Conservation (phyloP, 2,888 invertebrate species). For the Dusona sp. region DNA sequence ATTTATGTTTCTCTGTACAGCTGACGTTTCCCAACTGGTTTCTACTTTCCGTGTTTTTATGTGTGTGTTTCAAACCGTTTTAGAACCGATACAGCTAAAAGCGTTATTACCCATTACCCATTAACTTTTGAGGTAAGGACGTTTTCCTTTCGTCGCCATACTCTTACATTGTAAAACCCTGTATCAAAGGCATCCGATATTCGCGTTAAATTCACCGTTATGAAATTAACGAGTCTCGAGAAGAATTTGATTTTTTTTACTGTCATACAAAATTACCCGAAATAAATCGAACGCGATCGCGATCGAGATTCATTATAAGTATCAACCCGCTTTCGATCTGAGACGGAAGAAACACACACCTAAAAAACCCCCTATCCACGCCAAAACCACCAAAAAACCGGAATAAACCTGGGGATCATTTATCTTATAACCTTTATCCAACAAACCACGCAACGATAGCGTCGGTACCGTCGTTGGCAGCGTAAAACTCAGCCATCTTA, state of each 20-base stretch:
- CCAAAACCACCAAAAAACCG: conserved; percentile 89
- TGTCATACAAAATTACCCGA: conserved; percentile 12
- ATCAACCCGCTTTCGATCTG: conserved; percentile 80
- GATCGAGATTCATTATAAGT: background rate
- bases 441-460: conserved; percentile 90
- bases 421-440: conserved; percentile 91
- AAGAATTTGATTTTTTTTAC: background rate
- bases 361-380: conserved; percentile 88
- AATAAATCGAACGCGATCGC: conserved; percentile 14
- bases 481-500: conserved; percentile 88
- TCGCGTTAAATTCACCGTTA: conserved; percentile 9
- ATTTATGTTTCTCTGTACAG: conserved; percentile 22
- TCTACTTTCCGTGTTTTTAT: conserved; percentile 9
- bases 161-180: conserved; percentile 67
- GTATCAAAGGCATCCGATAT: conserved; percentile 48
- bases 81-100: conserved; percentile 19
- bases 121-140: conserved; percentile 56
- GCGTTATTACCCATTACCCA: conserved; percentile 32
- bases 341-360: conserved; percentile 86
- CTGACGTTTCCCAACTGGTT: conserved; percentile 4
- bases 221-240: background rate
- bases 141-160: conserved; percentile 43
- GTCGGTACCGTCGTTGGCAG: conserved; percentile 94
- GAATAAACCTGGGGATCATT: conserved; percentile 89
- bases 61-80: conserved; percentile 2